phyloP scores from a whole-genome alignment of 92 coral and sea anemone species.

The Umimayanthus kanabou region DNA sequence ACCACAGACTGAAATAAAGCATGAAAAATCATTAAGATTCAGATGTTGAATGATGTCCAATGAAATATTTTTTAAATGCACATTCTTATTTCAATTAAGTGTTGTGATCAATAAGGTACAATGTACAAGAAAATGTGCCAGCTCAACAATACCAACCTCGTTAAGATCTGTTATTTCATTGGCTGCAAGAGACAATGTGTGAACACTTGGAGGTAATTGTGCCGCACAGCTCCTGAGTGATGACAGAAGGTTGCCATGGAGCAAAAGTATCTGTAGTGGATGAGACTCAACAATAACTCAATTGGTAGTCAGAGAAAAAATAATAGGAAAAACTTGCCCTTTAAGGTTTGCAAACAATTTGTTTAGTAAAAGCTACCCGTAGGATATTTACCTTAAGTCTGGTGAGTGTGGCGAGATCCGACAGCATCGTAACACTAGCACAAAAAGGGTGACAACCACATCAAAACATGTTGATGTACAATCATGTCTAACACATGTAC shows the following conservation, averaged over 20 bases:
- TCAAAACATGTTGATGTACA: not conserved
- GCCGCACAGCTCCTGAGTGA: conserved; percentile 62
- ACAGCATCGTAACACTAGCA: conserved; percentile 67
- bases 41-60: too few relatives aligned
- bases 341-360: too few relatives aligned
- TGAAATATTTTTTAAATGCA: too few relatives aligned
- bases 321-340: too few relatives aligned
- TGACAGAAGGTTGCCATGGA: conserved; percentile 87
- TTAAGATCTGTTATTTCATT: conserved; percentile 85
- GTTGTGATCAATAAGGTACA: too few relatives aligned
- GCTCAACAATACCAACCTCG: conserved; percentile 55
- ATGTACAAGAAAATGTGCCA: not conserved
- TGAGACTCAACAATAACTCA: not conserved
- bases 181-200: conserved; percentile 85
- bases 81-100: too few relatives aligned
- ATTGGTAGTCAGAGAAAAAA: not conserved
- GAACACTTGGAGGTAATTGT: conserved; percentile 57
- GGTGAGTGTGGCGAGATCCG: conserved; percentile 63
- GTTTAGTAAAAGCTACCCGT: too few relatives aligned
- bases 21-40: too few relatives aligned
- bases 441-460: not conserved
- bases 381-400: conserved; percentile 65
- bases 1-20: too few relatives aligned
- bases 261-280: conserved; percentile 68
- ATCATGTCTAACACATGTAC: not conserved